Base-by-base conservation (phyloP, 1,140 invertebrate species). In the Monochamus saltuarius region DNA sequence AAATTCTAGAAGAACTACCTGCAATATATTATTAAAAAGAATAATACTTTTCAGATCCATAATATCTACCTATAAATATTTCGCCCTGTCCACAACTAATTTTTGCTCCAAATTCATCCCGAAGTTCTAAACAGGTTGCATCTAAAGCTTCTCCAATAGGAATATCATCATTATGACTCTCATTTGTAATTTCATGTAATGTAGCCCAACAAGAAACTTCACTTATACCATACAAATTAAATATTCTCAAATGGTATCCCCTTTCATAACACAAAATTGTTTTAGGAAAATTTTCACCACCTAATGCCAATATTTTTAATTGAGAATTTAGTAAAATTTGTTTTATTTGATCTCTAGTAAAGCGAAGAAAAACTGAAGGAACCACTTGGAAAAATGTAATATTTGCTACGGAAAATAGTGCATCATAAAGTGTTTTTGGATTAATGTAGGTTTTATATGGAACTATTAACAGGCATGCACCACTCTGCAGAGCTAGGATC, bases 171-270 rank as follows among this genome's bases (percentile, higher is more conserved):
- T 53, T 51, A 4, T 80, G 8, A 39, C 9, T 16, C 19, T 58
- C 29, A 35, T 50, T 11, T 13, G 50, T 62, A 1, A 90, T 73
- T 78, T 84, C 77, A 49, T 81, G 77, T 39, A 84, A 79, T 67
- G 85, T 85, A 1, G 90, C 86, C 91, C 91, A 94, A 74, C 89
- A 91, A 4, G 90, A 92, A 47, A 93, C 81, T 78, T 94, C 91
- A 36, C 90, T 92, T 14, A 91, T 85, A 52, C 91, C 91, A 82
- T 93, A 94, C 50, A 92, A 74, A 75, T 89, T 91, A 74, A 82
- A 90, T 52, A 92, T 76, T 71, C 70, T 78, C 17, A 72, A 42
- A 45, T 59, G 17, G 29, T 52, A 22, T 7, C 42, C 34, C 52
- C 59, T 62, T 34, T 49, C 6, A 49, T 35, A 59, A 7, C 38